Base-by-base conservation (phyloP, 2,113 vertebrate species). In the Poeciliopsis turrubarensis region DNA sequence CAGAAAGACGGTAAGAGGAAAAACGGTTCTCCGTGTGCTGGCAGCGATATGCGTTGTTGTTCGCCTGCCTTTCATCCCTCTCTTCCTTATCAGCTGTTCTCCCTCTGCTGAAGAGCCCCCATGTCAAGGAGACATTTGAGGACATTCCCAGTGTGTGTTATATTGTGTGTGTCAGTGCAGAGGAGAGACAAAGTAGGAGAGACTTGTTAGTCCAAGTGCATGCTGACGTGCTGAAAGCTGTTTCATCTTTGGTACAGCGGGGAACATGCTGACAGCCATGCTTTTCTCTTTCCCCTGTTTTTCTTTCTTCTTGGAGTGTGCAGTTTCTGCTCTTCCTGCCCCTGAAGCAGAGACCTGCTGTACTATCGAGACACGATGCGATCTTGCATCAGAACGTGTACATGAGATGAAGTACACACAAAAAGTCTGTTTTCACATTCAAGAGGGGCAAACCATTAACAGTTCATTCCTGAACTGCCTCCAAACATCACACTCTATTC, bases 191-290 rank as follows among this genome's bases (percentile, higher is more conserved):
- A 7, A 57, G 79, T 54, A 34, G 27, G 57, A 68, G 32, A 41
- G 65, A 70, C 32, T 75, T 68, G 80, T 88, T 79, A 80, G 83
- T 68, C 41, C 67, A 68, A 85, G 81, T 75, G 70, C 71, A 62
- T 91, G 77, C 78, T 81, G 87, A 84, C 74, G 60, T 39, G 69
- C 75, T 87, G 65, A 87, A 81, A 86, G 70, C 74, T 65, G 73
- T 85, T 82, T 88, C 90, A 93, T 92, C 84, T 89, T 47, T 68
- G 65, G 74, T 27, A 61, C 65, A 82, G 69, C 47, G 64, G 80
- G 63, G 73, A 90, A 86, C 86, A 83, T 87, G 91, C 89, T 91
- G 90, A 91, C 87, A 81, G 84, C 62, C 76, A n/a, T 65, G 65
- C 78, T 87, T 74, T 29, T 70, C 22, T 5, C 70, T 26, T 7